Evolutionary conservation across 1,140 invertebrate species (phyloP), one percentile per base, ranked within the genome.

Genomic region (Diuraphis noxia): DNA sequence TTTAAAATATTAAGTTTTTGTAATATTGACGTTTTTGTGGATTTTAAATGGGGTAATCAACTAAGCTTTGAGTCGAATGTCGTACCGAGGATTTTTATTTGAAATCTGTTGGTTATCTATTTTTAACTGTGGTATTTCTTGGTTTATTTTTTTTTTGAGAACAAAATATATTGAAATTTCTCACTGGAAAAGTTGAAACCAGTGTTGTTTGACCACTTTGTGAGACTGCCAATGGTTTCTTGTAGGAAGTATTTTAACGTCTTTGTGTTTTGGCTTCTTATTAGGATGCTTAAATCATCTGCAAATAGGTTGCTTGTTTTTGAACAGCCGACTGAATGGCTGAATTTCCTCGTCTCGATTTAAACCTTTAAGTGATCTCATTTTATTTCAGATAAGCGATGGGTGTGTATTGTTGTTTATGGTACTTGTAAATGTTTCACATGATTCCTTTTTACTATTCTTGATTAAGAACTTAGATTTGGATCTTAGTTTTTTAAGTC

Each of bases 201-300:
- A 5, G 85, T 43, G 49, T 46, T 87, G 17, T 87, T 56, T 56
- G 9, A 87, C 34, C 43, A 87, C n/a, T 52, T 36, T 34, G 43
- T 19, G 19, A 52, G 43, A 17, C 10, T 10, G 2, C 19, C 34
- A 36, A 34, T 52, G 34, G 84, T 86, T 49, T 86, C n/a, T n/a
- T 86, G 84, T 46, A 46, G 46, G 0, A 49, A 46, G 0, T 52
- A 2, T 87, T 87, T 8, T 17, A 87, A n/a, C 17, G 43, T 87
- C 2, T 49, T 87, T n/a, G 36, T n/a, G n/a, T 87, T 87, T 9
- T 17, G 49, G 46, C 85, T 87, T 49, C 17, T 34, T 52, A 46
- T 52, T 87, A 87, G 1, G 38, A 89, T 79, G 63, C n/a, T 41
- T 6, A 92, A 72, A n/a, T 92, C 91, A 34, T 86, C 82, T 10